These are phyloP conservation scores for Garra rufa DNA, from an alignment of 2,113 vertebrate species.

Conservation along the genomic window DNA sequence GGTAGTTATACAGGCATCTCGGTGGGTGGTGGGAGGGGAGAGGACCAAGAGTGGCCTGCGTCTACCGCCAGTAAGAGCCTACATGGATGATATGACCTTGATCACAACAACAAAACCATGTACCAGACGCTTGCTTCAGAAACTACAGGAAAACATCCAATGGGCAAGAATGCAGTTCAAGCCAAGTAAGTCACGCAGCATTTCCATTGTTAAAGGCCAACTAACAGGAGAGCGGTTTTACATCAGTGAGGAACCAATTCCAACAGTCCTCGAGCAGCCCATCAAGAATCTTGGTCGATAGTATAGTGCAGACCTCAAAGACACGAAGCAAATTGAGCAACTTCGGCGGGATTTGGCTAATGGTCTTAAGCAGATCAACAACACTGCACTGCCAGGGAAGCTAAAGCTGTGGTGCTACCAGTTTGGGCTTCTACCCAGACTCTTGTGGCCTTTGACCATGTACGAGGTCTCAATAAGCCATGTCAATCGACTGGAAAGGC, in stretches of 20 bases:
- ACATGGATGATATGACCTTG: too few relatives aligned
- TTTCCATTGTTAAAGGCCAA: too few relatives aligned
- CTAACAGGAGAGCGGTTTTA: too few relatives aligned
- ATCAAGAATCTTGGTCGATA: too few relatives aligned
- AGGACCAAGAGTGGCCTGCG: too few relatives aligned
- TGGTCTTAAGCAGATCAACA: conserved; percentile 5
- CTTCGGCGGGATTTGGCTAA: too few relatives aligned
- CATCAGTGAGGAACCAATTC: too few relatives aligned
- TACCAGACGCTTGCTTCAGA: conserved; percentile 16
- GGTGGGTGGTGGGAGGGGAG: too few relatives aligned
- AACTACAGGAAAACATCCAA: conserved; percentile 33
- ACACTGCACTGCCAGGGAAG: background rate
- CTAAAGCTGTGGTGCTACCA: background rate
- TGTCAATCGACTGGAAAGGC: background rate
- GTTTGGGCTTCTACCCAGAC: background rate
- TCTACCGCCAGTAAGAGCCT: too few relatives aligned
- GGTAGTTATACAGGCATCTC: too few relatives aligned
- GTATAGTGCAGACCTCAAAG: background rate
- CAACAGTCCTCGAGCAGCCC: conserved; percentile 1
- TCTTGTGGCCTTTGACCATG: background rate
- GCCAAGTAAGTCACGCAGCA: background rate
- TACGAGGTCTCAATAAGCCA: background rate
- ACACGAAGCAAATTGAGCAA: too few relatives aligned
- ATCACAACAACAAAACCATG: conserved; percentile 34
- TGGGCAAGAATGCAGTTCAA: conserved; percentile 24